A percentile compares a stretch with the other conserved stretches of the same genome.
These are phyloP conservation scores for Caenorhabditis japonica DNA, from an alignment of 2,888 invertebrate species.

Conservation along the genomic window DNA sequence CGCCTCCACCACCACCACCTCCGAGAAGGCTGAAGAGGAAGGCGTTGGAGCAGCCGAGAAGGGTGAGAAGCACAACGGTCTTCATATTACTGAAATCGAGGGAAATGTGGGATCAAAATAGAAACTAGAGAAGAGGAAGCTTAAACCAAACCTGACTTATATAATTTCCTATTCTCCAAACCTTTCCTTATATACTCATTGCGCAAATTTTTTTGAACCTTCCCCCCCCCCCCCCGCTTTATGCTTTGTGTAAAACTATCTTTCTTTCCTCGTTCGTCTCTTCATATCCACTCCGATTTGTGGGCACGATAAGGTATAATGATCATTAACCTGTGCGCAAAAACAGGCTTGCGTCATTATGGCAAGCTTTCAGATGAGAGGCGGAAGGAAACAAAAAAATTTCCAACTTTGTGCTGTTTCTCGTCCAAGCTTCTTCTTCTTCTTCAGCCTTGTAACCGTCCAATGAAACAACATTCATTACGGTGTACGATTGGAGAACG, in stretches of 20 bases:
- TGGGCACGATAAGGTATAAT: constrained; percentile 30
- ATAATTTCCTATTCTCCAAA: background rate
- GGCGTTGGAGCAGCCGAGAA: constrained; percentile 50
- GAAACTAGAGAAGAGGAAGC: background rate
- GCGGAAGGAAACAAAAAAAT: background rate
- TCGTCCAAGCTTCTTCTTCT: no score
- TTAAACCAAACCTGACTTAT: constrained; percentile 33
- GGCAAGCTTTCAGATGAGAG: constrained; percentile 9
- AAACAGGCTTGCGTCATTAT: constrained; percentile 29
- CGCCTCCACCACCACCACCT: constrained; percentile 40
- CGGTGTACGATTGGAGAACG: background rate
- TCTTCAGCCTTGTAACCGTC: constrained; percentile 13
- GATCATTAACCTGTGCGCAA: constrained; percentile 40
- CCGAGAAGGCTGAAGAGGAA: constrained; percentile 49
- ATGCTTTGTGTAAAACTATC: constrained; percentile 19
- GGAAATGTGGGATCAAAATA: background rate
- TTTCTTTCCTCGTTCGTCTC: constrained; percentile 1
- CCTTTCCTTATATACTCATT: constrained; percentile 21
- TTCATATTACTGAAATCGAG: constrained; percentile 35
- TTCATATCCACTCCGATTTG: constrained; percentile 39
- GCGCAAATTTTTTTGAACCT: constrained; percentile 26
- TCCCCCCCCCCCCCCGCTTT: no score
- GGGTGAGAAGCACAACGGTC: constrained; percentile 36
- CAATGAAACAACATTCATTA: constrained; percentile 39
- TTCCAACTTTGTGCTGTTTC: constrained; percentile 6